Evolutionary conservation across 2,888 invertebrate genomes (phyloP), one percentile per base, ranked within the genome.

Genomic region (Drosophila phalerata): DNA sequence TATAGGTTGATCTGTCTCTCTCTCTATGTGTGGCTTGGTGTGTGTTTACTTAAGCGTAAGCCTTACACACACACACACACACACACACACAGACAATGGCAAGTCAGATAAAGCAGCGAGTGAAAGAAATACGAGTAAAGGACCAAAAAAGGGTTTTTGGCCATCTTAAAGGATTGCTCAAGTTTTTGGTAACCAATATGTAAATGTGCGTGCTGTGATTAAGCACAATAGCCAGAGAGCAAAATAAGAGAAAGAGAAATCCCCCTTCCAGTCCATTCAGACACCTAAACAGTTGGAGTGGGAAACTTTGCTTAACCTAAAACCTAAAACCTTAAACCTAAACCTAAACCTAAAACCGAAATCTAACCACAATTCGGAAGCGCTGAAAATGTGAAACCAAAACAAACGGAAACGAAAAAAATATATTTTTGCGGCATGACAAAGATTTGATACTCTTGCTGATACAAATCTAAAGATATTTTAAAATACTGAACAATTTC

Each of bases 151-250:
- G 85, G 82, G 22, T 2, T 79, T 73, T 45, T 65, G 63, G 25
- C 52, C 73, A 60, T 80, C 88, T 89, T 86, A 85, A 89, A 85
- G 89, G 85, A 86, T 89, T 86, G 89, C 89, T 78, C 78, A 86
- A 89, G 85, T 86, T 89, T 85, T 82, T 70, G 85, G 85, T 87
- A 89, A 87, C 85, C 85, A 86, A 86, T 86, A 86, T 86, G 85
- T 89, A 86, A 86, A 86, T 86, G 85, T 86, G 89, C 85, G 89
- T 89, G 85, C 89, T 89, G 89, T 86, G 85, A 86, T 86, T 86
- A 86, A 88, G 88, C 85, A 86, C 83, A 86, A 86, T 82, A 74
- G 57, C 45, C 34, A 32, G 69, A 42, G 71, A 51, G 66, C 76
- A 52, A 47, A 62, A 56, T 67, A 56, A 67, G 28, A 45, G 53